phyloP scores from a whole-genome alignment of 2,797 vertebrate species.

The Artibeus jamaicensis region DNA sequence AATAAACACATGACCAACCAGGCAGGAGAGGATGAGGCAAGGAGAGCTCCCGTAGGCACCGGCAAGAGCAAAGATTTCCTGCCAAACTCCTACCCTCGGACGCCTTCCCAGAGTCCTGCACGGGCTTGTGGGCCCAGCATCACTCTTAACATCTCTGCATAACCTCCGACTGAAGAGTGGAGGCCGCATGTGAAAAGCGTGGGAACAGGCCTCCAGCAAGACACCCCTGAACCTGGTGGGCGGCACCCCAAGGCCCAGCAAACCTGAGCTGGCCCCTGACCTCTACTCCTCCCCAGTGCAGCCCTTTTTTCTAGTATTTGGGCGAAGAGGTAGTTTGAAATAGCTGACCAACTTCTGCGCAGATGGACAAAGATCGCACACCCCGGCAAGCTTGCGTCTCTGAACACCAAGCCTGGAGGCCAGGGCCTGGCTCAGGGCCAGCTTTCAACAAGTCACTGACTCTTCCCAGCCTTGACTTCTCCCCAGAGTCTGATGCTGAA shows the following conservation, averaged over 20 bases:
- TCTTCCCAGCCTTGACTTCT: no score
- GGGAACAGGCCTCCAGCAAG: accelerated
- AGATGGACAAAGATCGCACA: not conserved
- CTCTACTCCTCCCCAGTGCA: not conserved
- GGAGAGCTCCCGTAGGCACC: not conserved
- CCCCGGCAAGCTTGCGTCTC: not conserved
- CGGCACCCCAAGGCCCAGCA: not conserved
- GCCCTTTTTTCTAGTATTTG: not conserved
- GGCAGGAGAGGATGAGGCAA: not conserved
- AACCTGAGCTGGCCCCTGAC: not conserved
- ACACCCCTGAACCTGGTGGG: not conserved
- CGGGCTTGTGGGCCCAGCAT: accelerated
- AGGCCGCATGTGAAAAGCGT: not conserved
- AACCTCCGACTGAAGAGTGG: not conserved
- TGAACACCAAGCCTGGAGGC: not conserved
- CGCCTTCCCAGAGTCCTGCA: not conserved
- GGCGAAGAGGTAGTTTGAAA: not conserved
- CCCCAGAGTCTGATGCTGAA: not conserved
- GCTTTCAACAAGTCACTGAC: not conserved
- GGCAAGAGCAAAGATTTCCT: not conserved
- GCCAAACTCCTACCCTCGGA: not conserved
- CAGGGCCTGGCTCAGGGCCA: not conserved
- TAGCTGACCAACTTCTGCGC: not conserved
- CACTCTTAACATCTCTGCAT: not conserved
- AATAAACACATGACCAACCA: accelerated